Evolutionary conservation across 2,888 invertebrate genomes (phyloP), one percentile per base, ranked within the genome.

Genomic region (Agrotis ipsilon): DNA sequence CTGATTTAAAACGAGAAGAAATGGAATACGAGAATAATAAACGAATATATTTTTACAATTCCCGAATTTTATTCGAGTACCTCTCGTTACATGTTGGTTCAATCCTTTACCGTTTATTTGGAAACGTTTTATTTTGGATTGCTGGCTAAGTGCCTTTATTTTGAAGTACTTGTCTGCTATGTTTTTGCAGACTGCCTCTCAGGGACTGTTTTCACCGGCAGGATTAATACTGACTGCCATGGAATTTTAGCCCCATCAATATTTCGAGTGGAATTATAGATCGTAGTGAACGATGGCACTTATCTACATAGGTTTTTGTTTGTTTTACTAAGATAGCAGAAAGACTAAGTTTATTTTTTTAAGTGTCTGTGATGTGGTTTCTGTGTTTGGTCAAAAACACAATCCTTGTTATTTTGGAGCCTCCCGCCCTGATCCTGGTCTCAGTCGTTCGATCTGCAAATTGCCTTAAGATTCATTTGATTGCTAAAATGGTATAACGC

Each of bases 61-160:
- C 21, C 21, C 43, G 19, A 72, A 27, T 32, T n/a, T 7, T 6
- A 27, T 9, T 32, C 21, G 49, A 51, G 27, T 13, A 11, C 18
- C n/a, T 13, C 32, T 70, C 43, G 32, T 43, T 61, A 18, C 74
- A 39, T 16, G 45, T 7, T 74, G 18, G 52, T 39, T 63, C 58
- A 69, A 69, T 60, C 43, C 24, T 21, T 32, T 51, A 45, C 16
- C 21, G n/a, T 21, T 32, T 39, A 24, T 64, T 64, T 14, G 21
- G 48, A 67, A 75, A 48, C 4, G 5, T 39, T 54, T 27, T 24
- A 65, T 19, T 32, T 73, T 63, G 16, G n/a, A 45, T 16, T 70
- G n/a, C 11, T 16, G 3, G 13, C 14, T n/a, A 7, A 49, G 13
- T 51, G 14, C 21, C 1, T 14, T 19, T 2, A 16, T 52, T 24